Percentiles rank a stretch among this genome's conserved stretches.
Conservation (phyloP, 2,797 vertebrate species). For the Malacoctenus gilli region DNA sequence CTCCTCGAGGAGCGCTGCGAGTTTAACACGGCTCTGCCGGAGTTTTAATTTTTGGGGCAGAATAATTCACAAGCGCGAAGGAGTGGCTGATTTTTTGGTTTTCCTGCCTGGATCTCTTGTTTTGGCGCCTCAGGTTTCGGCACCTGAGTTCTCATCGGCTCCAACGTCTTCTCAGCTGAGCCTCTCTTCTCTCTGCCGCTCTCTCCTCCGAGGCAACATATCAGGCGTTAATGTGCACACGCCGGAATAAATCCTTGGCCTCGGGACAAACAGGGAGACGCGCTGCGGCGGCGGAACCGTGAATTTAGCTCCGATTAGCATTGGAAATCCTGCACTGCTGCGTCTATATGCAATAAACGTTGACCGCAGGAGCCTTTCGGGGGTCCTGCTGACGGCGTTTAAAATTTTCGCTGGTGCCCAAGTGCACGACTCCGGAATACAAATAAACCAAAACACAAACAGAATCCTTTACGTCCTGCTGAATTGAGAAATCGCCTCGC, state of each 20-base stretch:
- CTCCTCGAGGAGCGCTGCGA: constrained; percentile 25
- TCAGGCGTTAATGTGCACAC: constrained; percentile 6
- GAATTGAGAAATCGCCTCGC: neutral
- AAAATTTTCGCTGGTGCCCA: too few species aligned
- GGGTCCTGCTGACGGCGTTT: too few species aligned
- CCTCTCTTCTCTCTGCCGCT: neutral
- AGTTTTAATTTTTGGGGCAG: constrained; percentile 13
- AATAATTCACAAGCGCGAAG: constrained; percentile 36
- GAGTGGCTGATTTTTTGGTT: constrained; percentile 6
- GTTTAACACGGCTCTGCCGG: constrained; percentile 30
- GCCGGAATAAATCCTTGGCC: constrained; percentile 17
- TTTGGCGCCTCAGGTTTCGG: constrained; percentile 22
- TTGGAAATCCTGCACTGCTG: constrained; percentile 7
- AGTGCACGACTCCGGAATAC: too few species aligned
- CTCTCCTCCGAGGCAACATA: neutral
- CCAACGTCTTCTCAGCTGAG: neutral
- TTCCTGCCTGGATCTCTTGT: constrained; percentile 36
- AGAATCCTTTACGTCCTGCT: neutral
- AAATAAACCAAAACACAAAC: constrained; percentile 37
- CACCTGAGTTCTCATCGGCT: constrained; percentile 20
- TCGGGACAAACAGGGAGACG: neutral
- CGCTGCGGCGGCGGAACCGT: constrained; percentile 14
- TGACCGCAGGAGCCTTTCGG: constrained; percentile 33
- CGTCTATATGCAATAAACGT: constrained; percentile 25
- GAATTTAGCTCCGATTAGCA: constrained; percentile 31